Evolutionary conservation across 2,113 vertebrate species (phyloP), one percentile per base, ranked within the genome.

Genomic region (Cynopterus brachyotis): DNA sequence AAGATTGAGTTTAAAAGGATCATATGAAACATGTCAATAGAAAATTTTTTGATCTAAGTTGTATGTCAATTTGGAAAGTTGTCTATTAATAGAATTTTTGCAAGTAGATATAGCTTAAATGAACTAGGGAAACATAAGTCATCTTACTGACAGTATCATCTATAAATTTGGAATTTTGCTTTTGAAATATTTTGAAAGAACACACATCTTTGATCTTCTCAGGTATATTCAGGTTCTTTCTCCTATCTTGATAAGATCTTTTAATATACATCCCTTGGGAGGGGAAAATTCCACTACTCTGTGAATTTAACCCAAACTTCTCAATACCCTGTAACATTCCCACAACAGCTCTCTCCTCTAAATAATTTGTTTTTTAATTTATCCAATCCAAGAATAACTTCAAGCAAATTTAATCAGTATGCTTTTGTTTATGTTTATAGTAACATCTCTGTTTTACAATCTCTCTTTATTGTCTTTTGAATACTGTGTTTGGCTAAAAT

Each of bases 391-490:
- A 91, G 9, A 59, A 57, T 85, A 91, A 95, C 69, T 89, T 59
- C 47, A 85, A 42, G 64, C 22, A 70, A 95, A 96, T 84, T 70
- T 85, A 91, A 84, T 55, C 89, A 45, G 35, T 79, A 17, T 95
- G 60, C 59, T 94, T 96, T 84, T 96, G 78, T 93, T 95, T 83
- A 80, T 94, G n/a, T 80, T 94, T 95, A 37, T 8, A 72, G 73
- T 76, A 82, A 75, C 9, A 7, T 80, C 79, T 81, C 80, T 82
- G 28, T 57, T 96, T 93, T 83, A 84, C 67, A 96, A 79, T 35
- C 24, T 40, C 19, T 60, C 95, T 96, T 94, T 97, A 84, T 89
- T 91, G 78, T 82, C 86, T 70, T 95, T 95, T 94, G 30, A 92
- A 70, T 88, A 17, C 55, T 53, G 84, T 91, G 17, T 76, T 97